Evolutionary conservation across 2,797 vertebrate species (phyloP), one percentile per base, ranked within the genome.

Genomic region (Tokudaia tokunoshimensis): DNA sequence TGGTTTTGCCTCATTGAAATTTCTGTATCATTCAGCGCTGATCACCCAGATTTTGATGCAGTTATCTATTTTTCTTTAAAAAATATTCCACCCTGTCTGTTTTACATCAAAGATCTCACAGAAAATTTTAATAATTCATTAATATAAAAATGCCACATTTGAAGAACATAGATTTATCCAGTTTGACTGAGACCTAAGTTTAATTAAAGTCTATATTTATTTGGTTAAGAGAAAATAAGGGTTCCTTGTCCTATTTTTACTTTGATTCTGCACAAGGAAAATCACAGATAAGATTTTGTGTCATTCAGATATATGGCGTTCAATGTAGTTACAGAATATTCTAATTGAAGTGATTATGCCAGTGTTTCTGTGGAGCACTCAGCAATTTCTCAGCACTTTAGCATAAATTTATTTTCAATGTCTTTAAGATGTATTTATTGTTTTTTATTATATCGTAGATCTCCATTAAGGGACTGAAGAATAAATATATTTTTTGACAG

Each of bases 401-500:
- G 82, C 81, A 59, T 17, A 95, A 44, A 24, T 92, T 95, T 79
- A 67, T 94, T 96, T 83, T 37, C 22, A 75, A 15, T 78, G 24
- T 75, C 26, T 91, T 89, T n/a, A 17, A 95, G 19, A 81, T 24
- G 8, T 82, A 0, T 44, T 97, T 94, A 29, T 90, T 63, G 65
- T 37, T 86, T 7, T 7, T 83, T 72, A 1, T 96, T 10, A 17
- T 61, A 83, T 55, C 22, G 59, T 78, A 91, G 3, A 89, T 67
- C 52, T 0, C 9, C 31, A 89, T 79, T 82, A 89, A 85, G 79
- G 12, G 37, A 76, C 84, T 72, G 6, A 3, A 85, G 29, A 92
- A 89, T 93, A 84, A 87, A 87, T 83, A n/a, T 75, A 79, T 72
- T 97, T 95, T 75, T 95, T 95, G 37, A 85, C 12, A 95, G 37